Base-by-base conservation (phyloP, 2,888 invertebrate genomes). In the Eupsilia transversa region DNA sequence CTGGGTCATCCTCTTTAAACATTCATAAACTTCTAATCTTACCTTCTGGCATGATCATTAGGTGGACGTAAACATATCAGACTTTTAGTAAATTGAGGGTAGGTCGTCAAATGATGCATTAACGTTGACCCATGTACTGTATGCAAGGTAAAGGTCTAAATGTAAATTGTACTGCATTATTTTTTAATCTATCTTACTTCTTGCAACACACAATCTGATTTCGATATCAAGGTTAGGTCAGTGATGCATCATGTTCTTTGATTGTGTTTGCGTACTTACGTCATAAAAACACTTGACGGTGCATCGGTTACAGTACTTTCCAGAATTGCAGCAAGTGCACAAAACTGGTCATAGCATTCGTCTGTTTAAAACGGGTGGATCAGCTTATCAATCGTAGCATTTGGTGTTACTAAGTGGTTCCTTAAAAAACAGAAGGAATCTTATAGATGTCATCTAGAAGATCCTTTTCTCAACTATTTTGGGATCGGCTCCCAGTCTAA, bases 201-300 rank as follows among this genome's bases (percentile, higher is more conserved):
- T 6, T 49, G 35, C 46, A 33, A 5, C 27, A 35, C 14, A 57
- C 10, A 56, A 5, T 57, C 38, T 12, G 41, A 9, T 68, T 49
- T 7, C 27, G 23, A 43, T 23, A 10, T 17, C 60, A 76, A 76
- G 80, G 73, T 79, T 61, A 41, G 27, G 2, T 14, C 38, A 79
- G 72, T 61, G 61, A 61, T 79, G 59, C 41, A 76, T 72, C 60
- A 41, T 41, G n/a, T 54, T 54, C 54, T 56, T 38, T 46, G 72
- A 61, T 71, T 46, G 30, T 72, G 17, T 60, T 76, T 72, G 60
- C 20, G 17, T 33, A 72, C 20, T 12, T 33, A 72, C 76, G 76
- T 76, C 54, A 72, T 46, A 46, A 0, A 30, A 27, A 33, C 72
- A 56, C 72, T 76, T 54, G 65, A 56, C 65, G 35, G 33, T 43